A percentile compares a stretch with the other conserved stretches of the same genome.
phyloP scores from a whole-genome alignment of 2,113 vertebrate species.

The Chloropsis hardwickii region DNA sequence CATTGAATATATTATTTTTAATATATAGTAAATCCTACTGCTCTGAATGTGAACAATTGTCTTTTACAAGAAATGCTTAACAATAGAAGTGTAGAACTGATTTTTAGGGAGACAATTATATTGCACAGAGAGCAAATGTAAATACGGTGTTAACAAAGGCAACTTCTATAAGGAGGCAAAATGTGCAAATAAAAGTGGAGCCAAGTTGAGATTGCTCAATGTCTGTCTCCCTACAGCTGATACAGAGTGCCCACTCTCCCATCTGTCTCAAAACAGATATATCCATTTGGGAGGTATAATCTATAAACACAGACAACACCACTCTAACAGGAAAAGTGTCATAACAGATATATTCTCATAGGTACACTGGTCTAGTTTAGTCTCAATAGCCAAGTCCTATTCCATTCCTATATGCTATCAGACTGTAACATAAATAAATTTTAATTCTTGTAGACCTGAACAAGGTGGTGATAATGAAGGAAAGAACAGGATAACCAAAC shows the following conservation, averaged over 20 bases:
- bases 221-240: slow-evolving; percentile 20
- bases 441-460: neutral
- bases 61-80: neutral
- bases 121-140: neutral
- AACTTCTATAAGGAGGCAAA: slow-evolving; percentile 8
- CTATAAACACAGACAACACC: neutral
- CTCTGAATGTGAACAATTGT: neutral
- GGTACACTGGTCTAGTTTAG: neutral
- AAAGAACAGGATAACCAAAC: neutral
- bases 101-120: neutral
- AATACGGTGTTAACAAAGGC: neutral
- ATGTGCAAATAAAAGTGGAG: slow-evolving; percentile 6
- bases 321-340: neutral
- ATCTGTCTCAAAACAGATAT: slow-evolving; percentile 45
- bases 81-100: neutral
- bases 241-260: slow-evolving; percentile 49
- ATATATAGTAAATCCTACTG: neutral
- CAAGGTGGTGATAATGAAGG: neutral
- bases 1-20: neutral
- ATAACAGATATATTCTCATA: slow-evolving; percentile 8
- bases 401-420: neutral
- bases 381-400: neutral
- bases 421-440: neutral
- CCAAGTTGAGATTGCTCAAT: slow-evolving; percentile 1
- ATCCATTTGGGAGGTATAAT: neutral